phyloP scores from a whole-genome alignment of 2,797 vertebrate genomes.

The Sciaenops ocellatus region DNA sequence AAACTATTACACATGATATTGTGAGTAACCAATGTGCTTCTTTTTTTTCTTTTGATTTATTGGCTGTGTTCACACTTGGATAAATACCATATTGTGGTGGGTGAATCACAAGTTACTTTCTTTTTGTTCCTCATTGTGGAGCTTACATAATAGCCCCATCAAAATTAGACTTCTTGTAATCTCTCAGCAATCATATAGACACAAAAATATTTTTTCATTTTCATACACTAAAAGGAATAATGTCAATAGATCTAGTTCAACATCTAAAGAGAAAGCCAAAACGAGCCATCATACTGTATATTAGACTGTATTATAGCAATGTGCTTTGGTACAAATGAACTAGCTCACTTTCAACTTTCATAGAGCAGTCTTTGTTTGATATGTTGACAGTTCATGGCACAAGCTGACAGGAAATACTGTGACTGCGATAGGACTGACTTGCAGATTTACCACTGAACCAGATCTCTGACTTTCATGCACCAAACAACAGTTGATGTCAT shows the following conservation, averaged over 20 bases:
- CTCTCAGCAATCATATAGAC: not conserved
- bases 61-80: not conserved
- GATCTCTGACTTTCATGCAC: conserved; percentile 7
- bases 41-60: not conserved
- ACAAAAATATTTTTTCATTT: not conserved
- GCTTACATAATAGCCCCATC: not conserved
- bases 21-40: not conserved
- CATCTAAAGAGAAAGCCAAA: not conserved
- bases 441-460: conserved; percentile 18
- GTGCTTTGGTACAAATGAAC: not conserved
- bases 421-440: not conserved
- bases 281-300: not conserved
- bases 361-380: conserved; percentile 6
- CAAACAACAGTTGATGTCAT: conserved; percentile 20
- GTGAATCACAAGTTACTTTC: not conserved
- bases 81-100: not conserved
- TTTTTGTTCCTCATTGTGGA: conserved; percentile 5
- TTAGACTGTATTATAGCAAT: not conserved
- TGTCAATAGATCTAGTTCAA: not conserved
- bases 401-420: not conserved
- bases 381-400: not conserved
- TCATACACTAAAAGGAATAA: not conserved
- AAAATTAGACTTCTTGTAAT: not conserved
- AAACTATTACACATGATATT: not conserved
- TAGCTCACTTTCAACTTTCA: not conserved